Conservation (phyloP, 2,888 invertebrate species). For the Drepanosiphum platanoidis region DNA sequence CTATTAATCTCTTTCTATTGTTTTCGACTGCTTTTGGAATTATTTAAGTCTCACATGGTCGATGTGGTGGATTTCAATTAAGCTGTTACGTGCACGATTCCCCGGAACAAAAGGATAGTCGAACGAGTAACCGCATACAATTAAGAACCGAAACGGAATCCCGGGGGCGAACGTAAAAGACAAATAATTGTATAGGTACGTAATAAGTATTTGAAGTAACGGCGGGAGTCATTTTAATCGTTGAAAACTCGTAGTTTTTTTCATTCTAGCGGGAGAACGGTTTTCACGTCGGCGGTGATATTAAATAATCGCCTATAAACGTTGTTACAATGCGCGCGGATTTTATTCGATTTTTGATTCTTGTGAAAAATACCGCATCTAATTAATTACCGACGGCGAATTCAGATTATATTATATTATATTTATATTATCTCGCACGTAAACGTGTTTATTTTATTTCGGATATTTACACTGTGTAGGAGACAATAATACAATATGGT, state of each 20-base stretch:
- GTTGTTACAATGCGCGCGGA: too few relatives aligned
- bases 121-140: background rate
- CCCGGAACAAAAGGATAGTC: slow-evolving; percentile 24
- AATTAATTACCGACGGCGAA: too few relatives aligned
- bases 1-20: slow-evolving; percentile 56
- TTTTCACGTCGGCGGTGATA: too few relatives aligned
- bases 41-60: slow-evolving; percentile 38
- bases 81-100: slow-evolving; percentile 25
- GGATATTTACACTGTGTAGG: too few relatives aligned
- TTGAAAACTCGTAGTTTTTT: slow-evolving; percentile 1
- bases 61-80: slow-evolving; percentile 48
- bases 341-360: too few relatives aligned
- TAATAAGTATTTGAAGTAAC: background rate
- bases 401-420: too few relatives aligned
- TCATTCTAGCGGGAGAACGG: background rate
- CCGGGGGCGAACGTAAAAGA: slow-evolving; percentile 34
- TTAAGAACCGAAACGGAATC: slow-evolving; percentile 23
- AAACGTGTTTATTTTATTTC: too few relatives aligned
- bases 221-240: background rate
- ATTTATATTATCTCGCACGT: too few relatives aligned
- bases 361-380: too few relatives aligned
- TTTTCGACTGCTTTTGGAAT: slow-evolving; percentile 48
- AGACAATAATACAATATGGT: too few relatives aligned
- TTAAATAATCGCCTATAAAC: too few relatives aligned
- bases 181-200: slow-evolving; percentile 27